phyloP scores from a whole-genome alignment of 2,797 vertebrate species.

The Sphenopsis melanotis region DNA sequence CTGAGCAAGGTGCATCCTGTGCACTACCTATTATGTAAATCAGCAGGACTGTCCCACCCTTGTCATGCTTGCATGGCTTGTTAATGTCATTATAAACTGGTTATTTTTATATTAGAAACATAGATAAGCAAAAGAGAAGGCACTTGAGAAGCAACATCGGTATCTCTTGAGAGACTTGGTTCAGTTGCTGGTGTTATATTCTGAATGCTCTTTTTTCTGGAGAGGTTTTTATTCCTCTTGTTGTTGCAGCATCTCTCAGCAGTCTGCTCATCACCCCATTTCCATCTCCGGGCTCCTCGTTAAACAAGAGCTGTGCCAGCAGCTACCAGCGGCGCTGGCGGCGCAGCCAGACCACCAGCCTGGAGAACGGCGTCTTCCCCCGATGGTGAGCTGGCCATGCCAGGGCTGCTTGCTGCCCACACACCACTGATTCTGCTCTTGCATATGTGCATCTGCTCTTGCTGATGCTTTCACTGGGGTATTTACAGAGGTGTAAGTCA shows the following conservation, averaged over 20 bases:
- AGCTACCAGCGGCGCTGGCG: conserved; percentile 98
- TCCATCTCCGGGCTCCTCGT: conserved; percentile 93
- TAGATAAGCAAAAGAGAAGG: not conserved
- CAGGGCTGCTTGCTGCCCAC: not conserved
- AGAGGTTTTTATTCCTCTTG: not conserved
- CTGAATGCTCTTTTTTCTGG: not conserved
- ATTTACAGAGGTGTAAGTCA: not conserved
- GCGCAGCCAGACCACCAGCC: conserved; percentile 96
- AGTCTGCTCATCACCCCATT: conserved; percentile 95
- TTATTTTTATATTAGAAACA: not conserved
- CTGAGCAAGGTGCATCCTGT: not conserved
- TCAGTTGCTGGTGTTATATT: not conserved
- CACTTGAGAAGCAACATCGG: not conserved
- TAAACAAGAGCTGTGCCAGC: conserved; percentile 95
- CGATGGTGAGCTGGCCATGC: conserved; percentile 83
- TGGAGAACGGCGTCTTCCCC: conserved; percentile 97
- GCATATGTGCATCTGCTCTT: not conserved
- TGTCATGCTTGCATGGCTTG: not conserved
- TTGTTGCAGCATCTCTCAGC: conserved; percentile 89
- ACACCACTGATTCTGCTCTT: not conserved
- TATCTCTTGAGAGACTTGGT: not conserved
- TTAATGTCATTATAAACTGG: not conserved
- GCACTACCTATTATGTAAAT: not conserved
- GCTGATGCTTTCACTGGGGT: not conserved
- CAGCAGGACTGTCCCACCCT: conserved; percentile 14